Percentiles rank a stretch among this genome's conserved stretches.
These are phyloP conservation scores for Scaptomyza pallida DNA, from an alignment of 1,140 invertebrate genomes.

Conservation along the genomic window DNA sequence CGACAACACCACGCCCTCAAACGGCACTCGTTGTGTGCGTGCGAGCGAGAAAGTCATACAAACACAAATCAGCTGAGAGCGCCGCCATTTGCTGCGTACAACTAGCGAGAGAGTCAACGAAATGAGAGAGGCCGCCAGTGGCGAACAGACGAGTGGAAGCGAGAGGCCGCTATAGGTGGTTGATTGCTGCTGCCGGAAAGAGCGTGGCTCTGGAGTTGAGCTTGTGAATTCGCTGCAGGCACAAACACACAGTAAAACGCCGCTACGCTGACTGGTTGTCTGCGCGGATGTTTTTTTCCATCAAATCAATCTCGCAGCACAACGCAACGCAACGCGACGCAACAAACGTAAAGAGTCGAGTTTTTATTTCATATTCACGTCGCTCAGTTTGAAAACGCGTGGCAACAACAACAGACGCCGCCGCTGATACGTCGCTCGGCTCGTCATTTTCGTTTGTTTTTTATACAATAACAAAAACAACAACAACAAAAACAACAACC, in stretches of 20 bases:
- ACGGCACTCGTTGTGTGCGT: slow-evolving; percentile 25
- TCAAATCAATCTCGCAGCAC: slow-evolving; percentile 8
- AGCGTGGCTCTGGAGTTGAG: slow-evolving; percentile 36
- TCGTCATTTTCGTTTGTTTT: slow-evolving; percentile 39
- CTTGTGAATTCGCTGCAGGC: slow-evolving; percentile 36
- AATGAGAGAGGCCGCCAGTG: slow-evolving; percentile 33
- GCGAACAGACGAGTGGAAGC: slow-evolving; percentile 25
- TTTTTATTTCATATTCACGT: slow-evolving; percentile 18
- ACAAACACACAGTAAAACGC: slow-evolving; percentile 70
- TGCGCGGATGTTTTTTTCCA: slow-evolving; percentile 40
- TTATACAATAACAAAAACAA: slow-evolving; percentile 16
- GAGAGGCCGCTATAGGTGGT: slow-evolving; percentile 30
- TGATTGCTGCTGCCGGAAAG: slow-evolving; percentile 24
- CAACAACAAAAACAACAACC: slow-evolving; percentile 8
- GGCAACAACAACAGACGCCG: slow-evolving; percentile 45
- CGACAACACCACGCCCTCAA: slow-evolving; percentile 70
- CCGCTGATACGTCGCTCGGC: slow-evolving; percentile 33
- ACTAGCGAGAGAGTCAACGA: slow-evolving; percentile 23
- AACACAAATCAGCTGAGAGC: slow-evolving; percentile 74
- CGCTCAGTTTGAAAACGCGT: slow-evolving; percentile 44
- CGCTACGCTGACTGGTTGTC: slow-evolving; percentile 67
- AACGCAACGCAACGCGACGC: too few species aligned
- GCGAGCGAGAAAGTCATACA: slow-evolving; percentile 58
- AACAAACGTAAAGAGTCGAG: slow-evolving; percentile 22
- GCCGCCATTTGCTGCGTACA: slow-evolving; percentile 67